A percentile compares a stretch with the other conserved stretches of the same genome.
These are phyloP conservation scores for Falcaria lacertinaria DNA, from an alignment of 2,888 invertebrate genomes.

Conservation along the genomic window DNA sequence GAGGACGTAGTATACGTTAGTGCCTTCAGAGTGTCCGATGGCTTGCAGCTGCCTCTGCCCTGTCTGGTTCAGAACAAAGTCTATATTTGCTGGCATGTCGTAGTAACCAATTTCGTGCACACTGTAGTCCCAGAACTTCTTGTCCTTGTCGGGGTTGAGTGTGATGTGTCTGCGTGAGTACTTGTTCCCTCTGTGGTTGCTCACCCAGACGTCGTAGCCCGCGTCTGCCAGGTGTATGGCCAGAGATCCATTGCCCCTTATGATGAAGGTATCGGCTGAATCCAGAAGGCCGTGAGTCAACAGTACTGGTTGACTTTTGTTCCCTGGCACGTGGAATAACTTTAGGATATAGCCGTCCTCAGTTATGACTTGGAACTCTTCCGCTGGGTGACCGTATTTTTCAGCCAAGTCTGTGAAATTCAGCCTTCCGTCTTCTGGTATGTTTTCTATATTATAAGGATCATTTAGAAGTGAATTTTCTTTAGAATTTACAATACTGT, in stretches of 20 bases:
- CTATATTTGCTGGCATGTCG: conserved; percentile 82
- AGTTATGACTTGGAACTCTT: conserved; percentile 25
- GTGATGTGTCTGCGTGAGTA: conserved; percentile 72
- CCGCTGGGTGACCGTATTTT: conserved; percentile 17
- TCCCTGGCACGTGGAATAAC: conserved; percentile 14
- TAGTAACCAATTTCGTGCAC: conserved; percentile 83
- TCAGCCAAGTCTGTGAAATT: conserved; percentile 15
- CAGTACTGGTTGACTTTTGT: conserved; percentile 12
- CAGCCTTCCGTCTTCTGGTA: conserved; percentile 14
- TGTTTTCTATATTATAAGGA: conserved; percentile 6
- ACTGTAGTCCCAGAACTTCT: conserved; percentile 68
- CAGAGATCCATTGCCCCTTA: conserved; percentile 26
- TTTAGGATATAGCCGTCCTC: conserved; percentile 37
- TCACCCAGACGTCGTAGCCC: conserved; percentile 60
- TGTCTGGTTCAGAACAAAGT: conserved; percentile 45
- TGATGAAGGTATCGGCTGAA: conserved; percentile 24
- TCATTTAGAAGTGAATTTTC: conserved; percentile 8
- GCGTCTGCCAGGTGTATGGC: conserved; percentile 45
- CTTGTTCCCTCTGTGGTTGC: conserved; percentile 74
- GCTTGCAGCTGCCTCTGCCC: conserved; percentile 74
- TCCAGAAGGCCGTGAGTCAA: conserved; percentile 27
- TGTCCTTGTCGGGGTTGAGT: conserved; percentile 38
- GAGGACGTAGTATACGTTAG: conserved; percentile 72
- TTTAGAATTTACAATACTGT: too few species aligned
- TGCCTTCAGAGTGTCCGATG: conserved; percentile 83